Base-by-base conservation (phyloP, 2,888 invertebrate species). In the Plusia festucae region DNA sequence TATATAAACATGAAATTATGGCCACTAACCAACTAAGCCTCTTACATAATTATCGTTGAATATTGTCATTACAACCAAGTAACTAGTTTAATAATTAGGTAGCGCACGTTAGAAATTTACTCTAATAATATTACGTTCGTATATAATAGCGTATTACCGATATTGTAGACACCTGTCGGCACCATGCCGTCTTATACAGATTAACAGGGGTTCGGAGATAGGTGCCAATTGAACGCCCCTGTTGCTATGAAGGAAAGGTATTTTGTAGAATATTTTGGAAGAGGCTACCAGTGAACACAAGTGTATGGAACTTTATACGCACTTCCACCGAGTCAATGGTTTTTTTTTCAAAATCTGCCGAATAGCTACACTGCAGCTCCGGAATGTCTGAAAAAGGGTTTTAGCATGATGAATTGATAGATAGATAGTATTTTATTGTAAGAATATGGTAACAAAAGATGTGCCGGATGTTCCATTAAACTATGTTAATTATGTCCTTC, bases 91-190 rank as follows among this genome's bases (percentile, higher is more conserved):
- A n/a, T 54, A 49, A 58, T 55, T 22, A 32, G 30, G 9, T 27
- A 52, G 46, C n/a, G 24, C 46, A 46, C 30, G 15, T 22, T 7
- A 24, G 44, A 11, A 15, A 32, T 24, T 27, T 13, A 40, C 40
- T 51, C 16, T 53, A 20, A 22, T 53, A 62, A 68, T 70, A 61
- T 76, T 71, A 20, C 20, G 9, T 0, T 4, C 11, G 52, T 34
- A 27, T n/a, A n/a, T n/a, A n/a, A n/a, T n/a, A n/a, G n/a, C n/a
- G 7, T 58, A 73, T 75, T 73, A 54, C 34, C 15, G 34, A 46
- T 55, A 58, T 58, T 22, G 30, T 49, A 34, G 76, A 55, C 55
- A 66, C 58, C 71, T 71, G 76, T 53, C 76, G 61, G n/a, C n/a
- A n/a, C n/a, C n/a, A 55, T 66, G 13, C 27, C 40, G 20, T 40